These are phyloP conservation scores for Psilopogon haemacephalus DNA, from an alignment of 2,113 vertebrate species.

Conservation along the genomic window DNA sequence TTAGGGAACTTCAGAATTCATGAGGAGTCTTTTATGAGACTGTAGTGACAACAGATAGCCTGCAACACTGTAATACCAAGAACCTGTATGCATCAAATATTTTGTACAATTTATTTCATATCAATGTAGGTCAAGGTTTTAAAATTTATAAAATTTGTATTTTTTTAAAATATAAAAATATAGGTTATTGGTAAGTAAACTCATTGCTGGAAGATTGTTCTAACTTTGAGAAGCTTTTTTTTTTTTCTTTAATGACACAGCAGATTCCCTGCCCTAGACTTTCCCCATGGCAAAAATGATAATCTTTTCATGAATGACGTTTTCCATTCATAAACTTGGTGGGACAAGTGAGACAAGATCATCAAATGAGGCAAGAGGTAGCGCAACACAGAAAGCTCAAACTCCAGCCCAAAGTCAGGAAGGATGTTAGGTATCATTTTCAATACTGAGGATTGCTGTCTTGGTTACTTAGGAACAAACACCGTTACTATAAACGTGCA, in stretches of 20 bases:
- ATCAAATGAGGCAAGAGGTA: not conserved
- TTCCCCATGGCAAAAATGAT: not conserved
- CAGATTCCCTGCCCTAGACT: not conserved
- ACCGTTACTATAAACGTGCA: not conserved
- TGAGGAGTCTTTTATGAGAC: not conserved
- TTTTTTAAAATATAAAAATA: not conserved
- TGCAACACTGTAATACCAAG: not conserved
- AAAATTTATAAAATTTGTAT: not conserved
- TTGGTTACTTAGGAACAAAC: not conserved
- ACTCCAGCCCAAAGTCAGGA: not conserved
- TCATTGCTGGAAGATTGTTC: not conserved
- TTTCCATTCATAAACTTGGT: not conserved
- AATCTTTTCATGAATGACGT: not conserved
- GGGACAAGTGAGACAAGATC: not conserved
- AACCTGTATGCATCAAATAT: not conserved
- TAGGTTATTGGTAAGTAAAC: not conserved
- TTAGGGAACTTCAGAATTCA: not conserved
- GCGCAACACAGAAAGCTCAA: not conserved
- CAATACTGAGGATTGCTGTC: not conserved
- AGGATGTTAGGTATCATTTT: not conserved
- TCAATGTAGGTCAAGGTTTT: fast-evolving
- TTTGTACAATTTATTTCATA: not conserved
- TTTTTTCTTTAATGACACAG: not conserved
- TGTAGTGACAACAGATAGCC: not conserved
- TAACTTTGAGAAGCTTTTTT: not conserved